Evolutionary conservation across 1,140 invertebrate species (phyloP), one percentile per base, ranked within the genome.

Genomic region (Drosophila teissieri): DNA sequence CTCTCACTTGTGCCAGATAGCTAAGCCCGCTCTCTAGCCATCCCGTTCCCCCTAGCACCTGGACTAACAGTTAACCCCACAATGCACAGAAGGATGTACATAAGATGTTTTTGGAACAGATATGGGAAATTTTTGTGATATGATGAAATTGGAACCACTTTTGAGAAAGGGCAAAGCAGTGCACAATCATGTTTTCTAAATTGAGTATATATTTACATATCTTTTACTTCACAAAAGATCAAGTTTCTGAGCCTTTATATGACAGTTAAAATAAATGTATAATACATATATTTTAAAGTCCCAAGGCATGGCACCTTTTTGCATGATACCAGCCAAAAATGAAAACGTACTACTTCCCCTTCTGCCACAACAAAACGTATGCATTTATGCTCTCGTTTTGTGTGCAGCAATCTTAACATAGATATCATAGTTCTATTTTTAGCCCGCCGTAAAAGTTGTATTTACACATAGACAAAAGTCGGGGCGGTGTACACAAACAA

Each of bases 341-440:
- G 12, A 14, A 39, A 39, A 42, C 40, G 37, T 3, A 74, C 22
- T 39, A 27, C 51, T 37, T 24, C 54, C 52, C 24, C 48, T 17
- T 4, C 24, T 6, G 15, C 15, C 22, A 48, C 27, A 44, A 55
- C 12, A 3, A 14, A 27, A 40, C 22, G 34, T 6, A 39, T 17
- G 6, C 24, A 62, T 4, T 7, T 40, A 22, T 37, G 45, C 73
- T 37, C 27, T 22, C 40, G 7, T 46, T 42, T 80, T 52, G 48
- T 55, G 56, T 62, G 55, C 52, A 45, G 46, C 58, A 52, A 51
- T 53, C 56, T 65, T 51, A 77, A 69, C 83, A 86, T 86, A 86
- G 82, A 86, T 76, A 79, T 88, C 61, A 55, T 51, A 69, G 64
- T 68, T 76, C 44, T 86, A 88, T 88, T 88, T 86, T 82, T 76